These are phyloP conservation scores for Lepus oiostolus DNA, from an alignment of 2,797 vertebrate genomes.

Conservation along the genomic window DNA sequence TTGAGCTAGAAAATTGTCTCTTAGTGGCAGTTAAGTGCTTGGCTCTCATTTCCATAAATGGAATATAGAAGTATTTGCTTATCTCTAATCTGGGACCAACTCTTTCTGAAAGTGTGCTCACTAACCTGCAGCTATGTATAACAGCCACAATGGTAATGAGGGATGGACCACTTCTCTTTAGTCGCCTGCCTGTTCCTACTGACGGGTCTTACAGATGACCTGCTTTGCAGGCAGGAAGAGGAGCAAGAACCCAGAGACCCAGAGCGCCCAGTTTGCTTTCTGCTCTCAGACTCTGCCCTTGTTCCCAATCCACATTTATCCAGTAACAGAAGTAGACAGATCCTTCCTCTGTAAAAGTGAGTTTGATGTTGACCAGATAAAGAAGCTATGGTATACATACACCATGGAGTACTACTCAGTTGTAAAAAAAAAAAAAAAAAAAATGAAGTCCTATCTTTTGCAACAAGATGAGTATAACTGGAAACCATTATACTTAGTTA, in stretches of 20 bases:
- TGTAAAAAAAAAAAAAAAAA: too few relatives aligned
- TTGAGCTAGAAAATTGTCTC: conserved; percentile 68
- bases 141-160: not conserved
- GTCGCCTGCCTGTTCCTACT: conserved; percentile 51
- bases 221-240: conserved; percentile 51
- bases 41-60: conserved; percentile 70
- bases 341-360: conserved; percentile 33
- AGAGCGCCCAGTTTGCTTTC: not conserved
- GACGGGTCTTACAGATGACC: conserved; percentile 48
- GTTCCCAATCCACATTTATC: not conserved
- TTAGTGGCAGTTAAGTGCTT: conserved; percentile 72
- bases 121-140: conserved; percentile 68
- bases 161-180: conserved; percentile 17
- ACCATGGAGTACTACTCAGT: too few relatives aligned
- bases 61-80: conserved; percentile 65
- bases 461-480: too few relatives aligned
- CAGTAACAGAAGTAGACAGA: not conserved
- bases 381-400: too few relatives aligned
- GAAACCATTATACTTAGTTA: too few relatives aligned
- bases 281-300: not conserved
- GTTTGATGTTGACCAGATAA: too few relatives aligned
- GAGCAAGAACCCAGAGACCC: not conserved
- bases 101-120: conserved; percentile 62
- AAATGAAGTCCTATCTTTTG: too few relatives aligned
- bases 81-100: conserved; percentile 64